Conservation (phyloP, 2,113 vertebrate species). For the Saguinus imperator region DNA sequence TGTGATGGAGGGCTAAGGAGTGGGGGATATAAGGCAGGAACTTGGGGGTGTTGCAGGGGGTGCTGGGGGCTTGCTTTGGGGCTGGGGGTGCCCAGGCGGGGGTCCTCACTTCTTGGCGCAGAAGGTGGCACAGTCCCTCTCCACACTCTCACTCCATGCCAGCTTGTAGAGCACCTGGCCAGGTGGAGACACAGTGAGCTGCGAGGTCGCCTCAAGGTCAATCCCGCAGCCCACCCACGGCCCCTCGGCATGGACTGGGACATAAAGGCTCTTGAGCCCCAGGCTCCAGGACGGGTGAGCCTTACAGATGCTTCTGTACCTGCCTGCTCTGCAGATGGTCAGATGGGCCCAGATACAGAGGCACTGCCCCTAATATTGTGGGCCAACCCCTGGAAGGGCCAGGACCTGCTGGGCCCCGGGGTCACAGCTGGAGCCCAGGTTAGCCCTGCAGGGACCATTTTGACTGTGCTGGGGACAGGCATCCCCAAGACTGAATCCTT, state of each 20-base stretch:
- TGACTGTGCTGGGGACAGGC: neutral
- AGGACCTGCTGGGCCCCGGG: neutral
- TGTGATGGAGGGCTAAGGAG: neutral
- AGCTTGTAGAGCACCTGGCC: constrained; percentile 96
- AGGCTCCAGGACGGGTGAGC: neutral
- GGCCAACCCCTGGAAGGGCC: neutral
- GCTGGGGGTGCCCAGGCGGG: neutral
- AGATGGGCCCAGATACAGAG: neutral
- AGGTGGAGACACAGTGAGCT: neutral
- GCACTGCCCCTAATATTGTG: rapidly evolving
- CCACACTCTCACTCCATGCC: constrained; percentile 92
- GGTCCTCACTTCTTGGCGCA: constrained; percentile 87
- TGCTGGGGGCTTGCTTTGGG: neutral
- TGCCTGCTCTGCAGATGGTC: neutral
- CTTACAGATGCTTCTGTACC: neutral
- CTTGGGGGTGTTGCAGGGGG: neutral
- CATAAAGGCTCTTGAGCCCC: neutral
- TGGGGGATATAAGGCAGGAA: neutral
- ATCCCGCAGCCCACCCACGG: neutral
- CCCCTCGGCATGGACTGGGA: neutral
- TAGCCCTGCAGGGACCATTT: neutral
- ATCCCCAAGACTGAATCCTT: neutral
- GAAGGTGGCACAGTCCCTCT: constrained; percentile 87
- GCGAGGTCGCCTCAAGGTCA: rapidly evolving
- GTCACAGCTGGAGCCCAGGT: neutral